These are phyloP conservation scores for Drosophila melanogaster DNA, from an alignment of 1,140 invertebrate species.

Conservation along the genomic window DNA sequence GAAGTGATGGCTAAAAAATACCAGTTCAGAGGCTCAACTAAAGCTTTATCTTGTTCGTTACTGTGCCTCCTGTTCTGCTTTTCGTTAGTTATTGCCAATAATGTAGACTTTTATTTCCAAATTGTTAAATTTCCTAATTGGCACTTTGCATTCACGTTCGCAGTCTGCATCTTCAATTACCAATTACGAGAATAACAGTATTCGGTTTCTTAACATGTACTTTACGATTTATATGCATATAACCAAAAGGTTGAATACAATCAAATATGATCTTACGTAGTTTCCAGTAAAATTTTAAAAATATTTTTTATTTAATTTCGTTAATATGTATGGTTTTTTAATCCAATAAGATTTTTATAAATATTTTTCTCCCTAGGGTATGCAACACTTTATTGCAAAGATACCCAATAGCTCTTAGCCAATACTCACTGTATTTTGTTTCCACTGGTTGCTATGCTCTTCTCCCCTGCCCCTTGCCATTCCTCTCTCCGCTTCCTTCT, in stretches of 20 bases:
- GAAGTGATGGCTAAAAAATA: slow-evolving; percentile 52
- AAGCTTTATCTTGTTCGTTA: slow-evolving; percentile 22
- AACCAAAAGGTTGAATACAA: too few species aligned
- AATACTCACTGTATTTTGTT: slow-evolving; percentile 7
- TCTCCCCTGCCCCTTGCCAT: slow-evolving; percentile 1
- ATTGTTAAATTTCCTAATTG: neutral
- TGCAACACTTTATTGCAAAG: neutral
- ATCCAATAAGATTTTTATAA: too few species aligned
- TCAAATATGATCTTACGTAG: too few species aligned
- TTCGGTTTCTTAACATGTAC: too few species aligned
- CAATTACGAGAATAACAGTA: too few species aligned
- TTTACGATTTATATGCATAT: neutral
- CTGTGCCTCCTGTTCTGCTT: slow-evolving; percentile 27
- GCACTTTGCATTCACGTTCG: neutral
- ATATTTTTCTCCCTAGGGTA: neutral
- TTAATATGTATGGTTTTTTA: too few species aligned
- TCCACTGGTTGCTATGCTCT: slow-evolving; percentile 51
- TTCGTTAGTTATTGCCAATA: slow-evolving; percentile 9
- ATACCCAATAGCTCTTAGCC: neutral
- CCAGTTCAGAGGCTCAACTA: slow-evolving; percentile 50
- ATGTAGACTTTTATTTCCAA: slow-evolving; percentile 3
- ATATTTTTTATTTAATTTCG: too few species aligned
- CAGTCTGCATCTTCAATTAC: neutral
- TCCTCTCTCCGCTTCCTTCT: neutral
- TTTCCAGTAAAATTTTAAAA: too few species aligned